These are phyloP conservation scores for Dufourea novaeangliae DNA, from an alignment of 1,140 invertebrate genomes.

Conservation along the genomic window DNA sequence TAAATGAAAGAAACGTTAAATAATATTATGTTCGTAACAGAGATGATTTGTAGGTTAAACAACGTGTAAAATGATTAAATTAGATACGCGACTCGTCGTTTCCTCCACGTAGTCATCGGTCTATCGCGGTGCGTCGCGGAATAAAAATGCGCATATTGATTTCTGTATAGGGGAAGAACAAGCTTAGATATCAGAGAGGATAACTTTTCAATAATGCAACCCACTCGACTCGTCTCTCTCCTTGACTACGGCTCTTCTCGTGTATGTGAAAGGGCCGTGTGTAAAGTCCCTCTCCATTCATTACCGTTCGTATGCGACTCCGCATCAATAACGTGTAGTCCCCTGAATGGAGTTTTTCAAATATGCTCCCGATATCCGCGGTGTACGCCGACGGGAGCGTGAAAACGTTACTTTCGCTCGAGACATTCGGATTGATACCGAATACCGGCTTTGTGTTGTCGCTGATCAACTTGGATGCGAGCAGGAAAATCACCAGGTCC, in stretches of 20 bases:
- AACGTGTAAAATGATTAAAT: too few relatives aligned
- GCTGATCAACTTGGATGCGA: conserved; percentile 91
- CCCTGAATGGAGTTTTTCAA: conserved; percentile 87
- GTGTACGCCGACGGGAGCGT: conserved; percentile 90
- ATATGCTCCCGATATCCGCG: conserved; percentile 85
- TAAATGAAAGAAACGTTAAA: too few relatives aligned
- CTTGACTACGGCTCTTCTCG: conserved; percentile 82
- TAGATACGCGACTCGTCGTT: too few relatives aligned
- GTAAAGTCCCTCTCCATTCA: conserved; percentile 84
- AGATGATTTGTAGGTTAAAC: too few relatives aligned
- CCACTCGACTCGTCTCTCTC: conserved; percentile 67
- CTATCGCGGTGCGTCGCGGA: neutral
- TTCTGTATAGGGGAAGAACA: conserved; percentile 12
- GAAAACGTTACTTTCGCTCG: conserved; percentile 92
- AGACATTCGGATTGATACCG: conserved; percentile 96
- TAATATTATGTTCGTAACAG: too few relatives aligned
- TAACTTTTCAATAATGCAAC: conserved; percentile 34
- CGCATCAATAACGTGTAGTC: conserved; percentile 84
- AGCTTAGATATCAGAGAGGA: conserved; percentile 17
- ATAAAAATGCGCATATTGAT: conserved; percentile 44
- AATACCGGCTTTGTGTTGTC: conserved; percentile 91
- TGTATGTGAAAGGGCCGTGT: conserved; percentile 85
- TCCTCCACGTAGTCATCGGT: neutral
- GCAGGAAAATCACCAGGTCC: conserved; percentile 95
- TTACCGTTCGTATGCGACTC: conserved; percentile 91